These are phyloP conservation scores for Sorex araneus DNA, from an alignment of 2,113 vertebrate species.

Conservation along the genomic window DNA sequence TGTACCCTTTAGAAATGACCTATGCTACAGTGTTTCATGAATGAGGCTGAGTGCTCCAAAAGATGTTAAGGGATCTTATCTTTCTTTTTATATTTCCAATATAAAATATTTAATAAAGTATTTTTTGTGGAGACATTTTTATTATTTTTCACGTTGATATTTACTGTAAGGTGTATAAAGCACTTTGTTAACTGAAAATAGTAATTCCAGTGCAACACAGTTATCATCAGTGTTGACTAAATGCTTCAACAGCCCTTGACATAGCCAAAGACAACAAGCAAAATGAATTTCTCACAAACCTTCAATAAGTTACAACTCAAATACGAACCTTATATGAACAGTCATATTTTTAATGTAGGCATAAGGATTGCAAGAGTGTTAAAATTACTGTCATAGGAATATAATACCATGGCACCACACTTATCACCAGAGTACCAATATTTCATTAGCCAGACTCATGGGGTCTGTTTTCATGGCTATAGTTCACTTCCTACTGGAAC, in stretches of 20 bases:
- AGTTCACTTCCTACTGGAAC: too few relatives aligned
- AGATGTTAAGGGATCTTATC: neutral
- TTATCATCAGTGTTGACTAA: neutral
- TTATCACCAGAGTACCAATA: too few relatives aligned
- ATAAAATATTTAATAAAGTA: neutral
- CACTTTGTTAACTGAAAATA: neutral
- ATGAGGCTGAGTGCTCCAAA: neutral
- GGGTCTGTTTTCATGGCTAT: too few relatives aligned
- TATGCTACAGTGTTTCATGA: neutral
- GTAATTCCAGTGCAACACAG: neutral
- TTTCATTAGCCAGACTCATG: too few relatives aligned
- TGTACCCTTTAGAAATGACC: neutral
- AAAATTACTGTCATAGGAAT: too few relatives aligned
- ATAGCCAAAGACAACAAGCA: neutral
- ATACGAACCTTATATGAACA: constrained; percentile 39
- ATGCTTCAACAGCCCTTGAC: neutral
- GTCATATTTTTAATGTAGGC: neutral
- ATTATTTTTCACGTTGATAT: neutral
- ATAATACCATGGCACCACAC: too few relatives aligned
- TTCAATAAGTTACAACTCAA: constrained; percentile 33
- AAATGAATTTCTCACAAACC: constrained; percentile 7
- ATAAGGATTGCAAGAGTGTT: too few relatives aligned
- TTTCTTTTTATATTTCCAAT: neutral
- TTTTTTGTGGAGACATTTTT: constrained; percentile 17
- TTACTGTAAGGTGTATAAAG: neutral